Percentiles rank a stretch among this genome's conserved stretches.
These are phyloP conservation scores for Myripristis murdjan DNA, from an alignment of 2,797 vertebrate species.

Conservation along the genomic window DNA sequence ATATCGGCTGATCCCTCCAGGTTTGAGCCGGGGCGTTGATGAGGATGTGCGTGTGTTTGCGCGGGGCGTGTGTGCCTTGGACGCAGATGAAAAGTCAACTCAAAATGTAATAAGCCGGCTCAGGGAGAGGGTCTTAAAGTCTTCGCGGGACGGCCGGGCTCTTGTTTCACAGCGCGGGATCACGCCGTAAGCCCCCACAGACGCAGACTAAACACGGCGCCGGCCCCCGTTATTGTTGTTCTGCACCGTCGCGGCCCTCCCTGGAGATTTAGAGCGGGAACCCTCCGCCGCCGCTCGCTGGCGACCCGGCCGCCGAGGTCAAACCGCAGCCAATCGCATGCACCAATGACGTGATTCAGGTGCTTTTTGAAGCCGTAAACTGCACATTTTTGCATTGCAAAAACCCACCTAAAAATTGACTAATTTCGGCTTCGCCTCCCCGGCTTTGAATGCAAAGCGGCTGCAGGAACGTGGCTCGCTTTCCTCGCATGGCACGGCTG, in stretches of 20 bases:
- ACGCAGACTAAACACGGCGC: conserved; percentile 89
- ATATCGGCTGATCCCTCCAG: conserved; percentile 56
- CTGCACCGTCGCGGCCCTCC: conserved; percentile 74
- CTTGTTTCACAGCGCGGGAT: conserved; percentile 81
- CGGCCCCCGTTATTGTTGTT: conserved; percentile 83
- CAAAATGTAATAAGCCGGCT: conserved; percentile 78
- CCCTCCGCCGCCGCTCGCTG: conserved; percentile 47
- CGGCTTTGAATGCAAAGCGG: conserved; percentile 39
- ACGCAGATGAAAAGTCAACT: conserved; percentile 80
- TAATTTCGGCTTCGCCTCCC: conserved; percentile 44
- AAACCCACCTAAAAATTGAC: conserved; percentile 47
- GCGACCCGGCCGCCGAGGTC: conserved; percentile 66
- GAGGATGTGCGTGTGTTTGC: conserved; percentile 18
- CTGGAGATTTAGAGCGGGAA: conserved; percentile 72
- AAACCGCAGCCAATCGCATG: conserved; percentile 44
- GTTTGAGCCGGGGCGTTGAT: conserved; percentile 37
- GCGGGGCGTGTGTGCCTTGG: conserved; percentile 73
- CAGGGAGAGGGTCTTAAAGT: conserved; percentile 78
- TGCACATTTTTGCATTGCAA: too few species aligned
- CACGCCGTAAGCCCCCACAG: conserved; percentile 85
- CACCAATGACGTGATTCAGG: too few species aligned
- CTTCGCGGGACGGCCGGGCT: conserved; percentile 69
- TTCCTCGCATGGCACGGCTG: conserved; percentile 36
- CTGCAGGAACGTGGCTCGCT: conserved; percentile 40
- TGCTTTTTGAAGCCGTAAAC: too few species aligned